Conservation (phyloP, 2,113 vertebrate species). For the Rousettus leschenaultii region DNA sequence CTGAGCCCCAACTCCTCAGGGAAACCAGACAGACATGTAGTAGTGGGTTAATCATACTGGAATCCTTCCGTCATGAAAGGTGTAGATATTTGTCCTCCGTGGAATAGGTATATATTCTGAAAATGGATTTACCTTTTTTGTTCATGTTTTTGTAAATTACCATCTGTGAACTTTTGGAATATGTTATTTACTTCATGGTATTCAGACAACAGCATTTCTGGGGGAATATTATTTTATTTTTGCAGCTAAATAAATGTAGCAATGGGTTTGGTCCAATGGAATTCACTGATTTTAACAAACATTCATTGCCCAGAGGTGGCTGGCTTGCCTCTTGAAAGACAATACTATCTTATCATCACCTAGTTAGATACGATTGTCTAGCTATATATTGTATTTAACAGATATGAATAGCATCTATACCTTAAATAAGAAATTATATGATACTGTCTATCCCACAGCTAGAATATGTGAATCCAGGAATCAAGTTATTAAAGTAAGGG, state of each 20-base stretch:
- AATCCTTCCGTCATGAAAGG: not conserved
- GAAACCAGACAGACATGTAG: fast-evolving
- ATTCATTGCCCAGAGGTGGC: not conserved
- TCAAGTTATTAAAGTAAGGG: not conserved
- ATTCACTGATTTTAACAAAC: not conserved
- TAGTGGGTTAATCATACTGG: too few relatives aligned
- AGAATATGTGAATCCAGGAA: not conserved
- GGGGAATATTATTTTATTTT: not conserved
- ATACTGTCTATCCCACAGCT: not conserved
- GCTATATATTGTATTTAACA: not conserved
- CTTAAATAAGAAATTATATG: not conserved
- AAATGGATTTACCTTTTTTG: not conserved
- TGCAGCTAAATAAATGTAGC: not conserved
- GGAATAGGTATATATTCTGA: not conserved
- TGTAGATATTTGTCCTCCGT: not conserved
- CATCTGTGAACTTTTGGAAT: not conserved
- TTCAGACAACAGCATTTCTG: not conserved
- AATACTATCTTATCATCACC: not conserved
- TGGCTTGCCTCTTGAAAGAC: not conserved
- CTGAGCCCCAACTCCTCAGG: fast-evolving
- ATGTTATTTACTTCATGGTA: not conserved
- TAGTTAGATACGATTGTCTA: not conserved
- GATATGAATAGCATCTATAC: too few relatives aligned
- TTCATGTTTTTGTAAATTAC: not conserved
- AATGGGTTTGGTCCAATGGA: not conserved